A percentile compares a stretch with the other conserved stretches of the same genome.
Evolutionary conservation across 2,797 vertebrate genomes (phyloP).

Genomic region (Botia kubotai): DNA sequence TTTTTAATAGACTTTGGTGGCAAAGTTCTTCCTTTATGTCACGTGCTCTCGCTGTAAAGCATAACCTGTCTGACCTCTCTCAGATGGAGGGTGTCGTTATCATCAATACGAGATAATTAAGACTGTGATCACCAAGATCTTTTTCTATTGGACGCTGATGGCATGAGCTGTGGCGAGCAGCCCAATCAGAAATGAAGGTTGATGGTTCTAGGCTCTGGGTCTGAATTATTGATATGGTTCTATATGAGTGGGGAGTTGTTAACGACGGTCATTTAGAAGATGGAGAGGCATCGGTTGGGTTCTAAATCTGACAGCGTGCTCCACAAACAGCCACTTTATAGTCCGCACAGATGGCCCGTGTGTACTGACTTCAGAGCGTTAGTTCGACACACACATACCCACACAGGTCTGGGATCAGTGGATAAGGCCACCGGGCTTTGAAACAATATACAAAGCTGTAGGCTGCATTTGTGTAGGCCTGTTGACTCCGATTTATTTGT

Average conservation of each 20-base stretch:
- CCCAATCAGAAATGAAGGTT: conserved; percentile 71
- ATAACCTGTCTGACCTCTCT: conserved; percentile 28
- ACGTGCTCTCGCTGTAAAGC: conserved; percentile 26
- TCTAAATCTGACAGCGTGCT: conserved; percentile 60
- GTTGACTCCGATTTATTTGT: conserved; percentile 5
- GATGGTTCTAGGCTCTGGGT: conserved; percentile 55
- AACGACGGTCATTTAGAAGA: conserved; percentile 76
- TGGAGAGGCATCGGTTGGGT: conserved; percentile 71
- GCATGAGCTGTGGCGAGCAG: conserved; percentile 63
- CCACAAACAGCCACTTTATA: conserved; percentile 61
- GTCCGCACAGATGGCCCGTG: conserved; percentile 57
- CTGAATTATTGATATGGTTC: conserved; percentile 75
- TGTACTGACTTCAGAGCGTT: conserved; percentile 18
- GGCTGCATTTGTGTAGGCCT: conserved; percentile 3
- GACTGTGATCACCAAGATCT: conserved; percentile 65
- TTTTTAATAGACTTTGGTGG: conserved; percentile 48
- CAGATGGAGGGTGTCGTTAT: conserved; percentile 39
- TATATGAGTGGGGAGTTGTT: conserved; percentile 69
- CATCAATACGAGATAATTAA: conserved; percentile 45
- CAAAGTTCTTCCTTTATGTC: conserved; percentile 45
- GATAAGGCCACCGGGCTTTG: conserved; percentile 3
- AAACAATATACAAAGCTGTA: conserved; percentile 11
- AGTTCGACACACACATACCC: conserved; percentile 20
- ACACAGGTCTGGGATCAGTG: conserved; percentile 28
- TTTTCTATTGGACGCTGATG: conserved; percentile 63